Evolutionary conservation across 1,140 invertebrate species (phyloP).

Genomic region (Atopsyche davidsoni): DNA sequence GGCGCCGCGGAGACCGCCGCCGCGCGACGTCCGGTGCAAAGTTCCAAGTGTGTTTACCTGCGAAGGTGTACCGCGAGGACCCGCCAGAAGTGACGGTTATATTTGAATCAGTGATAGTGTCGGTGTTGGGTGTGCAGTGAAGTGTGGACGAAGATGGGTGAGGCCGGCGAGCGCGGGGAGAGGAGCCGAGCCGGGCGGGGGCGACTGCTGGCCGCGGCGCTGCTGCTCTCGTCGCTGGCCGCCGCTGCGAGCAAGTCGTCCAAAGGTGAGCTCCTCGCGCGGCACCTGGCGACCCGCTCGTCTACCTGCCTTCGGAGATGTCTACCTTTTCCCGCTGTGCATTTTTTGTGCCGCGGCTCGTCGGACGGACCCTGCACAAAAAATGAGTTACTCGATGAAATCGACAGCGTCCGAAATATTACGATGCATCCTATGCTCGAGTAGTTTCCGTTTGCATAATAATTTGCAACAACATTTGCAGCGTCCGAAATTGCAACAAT

Average conservation of each 20-base stretch:
- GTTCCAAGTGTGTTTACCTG: slow-evolving; percentile 13
- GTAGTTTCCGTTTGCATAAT: no score
- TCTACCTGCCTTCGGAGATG: no score
- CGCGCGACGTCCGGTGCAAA: slow-evolving; percentile 16
- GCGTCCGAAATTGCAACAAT: no score
- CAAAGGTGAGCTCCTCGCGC: background rate
- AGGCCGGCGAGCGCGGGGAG: background rate
- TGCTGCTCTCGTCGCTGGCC: background rate
- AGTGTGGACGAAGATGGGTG: slow-evolving; percentile 10
- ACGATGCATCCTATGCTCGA: no score
- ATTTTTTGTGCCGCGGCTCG: no score
- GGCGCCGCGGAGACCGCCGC: slow-evolving; percentile 4
- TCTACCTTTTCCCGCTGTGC: no score
- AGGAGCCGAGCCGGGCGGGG: slow-evolving; percentile 1
- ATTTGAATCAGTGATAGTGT: slow-evolving; percentile 21
- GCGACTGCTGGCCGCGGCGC: background rate
- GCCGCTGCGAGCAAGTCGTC: no score
- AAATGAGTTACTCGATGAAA: no score
- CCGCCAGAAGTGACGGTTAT: slow-evolving; percentile 17
- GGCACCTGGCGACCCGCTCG: background rate
- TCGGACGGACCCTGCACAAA: no score
- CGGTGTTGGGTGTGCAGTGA: slow-evolving; percentile 7
- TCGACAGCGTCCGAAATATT: no score
- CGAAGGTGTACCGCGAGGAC: slow-evolving; percentile 15
- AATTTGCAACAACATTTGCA: no score